Conservation (phyloP, 2,888 invertebrate species). For the Frankliniella intonsa region DNA sequence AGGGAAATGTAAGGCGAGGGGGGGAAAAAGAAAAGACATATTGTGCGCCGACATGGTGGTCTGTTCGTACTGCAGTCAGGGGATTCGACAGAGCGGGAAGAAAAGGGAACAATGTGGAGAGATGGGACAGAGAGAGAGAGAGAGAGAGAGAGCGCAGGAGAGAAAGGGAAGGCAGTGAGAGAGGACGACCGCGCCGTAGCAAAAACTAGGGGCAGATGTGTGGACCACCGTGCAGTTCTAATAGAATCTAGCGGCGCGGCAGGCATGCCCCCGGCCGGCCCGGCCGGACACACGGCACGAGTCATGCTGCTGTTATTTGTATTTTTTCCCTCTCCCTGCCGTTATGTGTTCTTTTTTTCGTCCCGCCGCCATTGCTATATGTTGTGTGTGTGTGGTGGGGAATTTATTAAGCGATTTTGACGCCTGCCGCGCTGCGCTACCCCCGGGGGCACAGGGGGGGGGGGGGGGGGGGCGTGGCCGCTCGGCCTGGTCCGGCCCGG, state of each 20-base stretch:
- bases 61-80: background rate
- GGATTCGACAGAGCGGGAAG: background rate
- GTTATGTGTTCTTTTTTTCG: background rate
- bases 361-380: background rate
- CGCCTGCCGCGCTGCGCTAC: background rate
- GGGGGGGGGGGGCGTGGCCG: background rate
- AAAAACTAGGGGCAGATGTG: background rate
- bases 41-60: background rate
- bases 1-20: background rate
- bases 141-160: background rate
- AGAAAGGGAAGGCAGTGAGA: background rate
- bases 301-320: background rate
- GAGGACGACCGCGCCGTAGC: background rate
- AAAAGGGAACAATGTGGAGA: background rate
- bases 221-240: slow-evolving; percentile 10
- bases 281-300: background rate
- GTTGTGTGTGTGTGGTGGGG: background rate
- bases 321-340: background rate
- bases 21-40: no score
- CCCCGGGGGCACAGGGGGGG: background rate
- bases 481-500: background rate
- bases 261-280: no score
- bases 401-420: slow-evolving; percentile 27
- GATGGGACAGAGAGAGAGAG: background rate
- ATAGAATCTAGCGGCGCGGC: background rate